Base-by-base conservation (phyloP, 2,888 invertebrate species). In the Branchipolynoe longqiensis region DNA sequence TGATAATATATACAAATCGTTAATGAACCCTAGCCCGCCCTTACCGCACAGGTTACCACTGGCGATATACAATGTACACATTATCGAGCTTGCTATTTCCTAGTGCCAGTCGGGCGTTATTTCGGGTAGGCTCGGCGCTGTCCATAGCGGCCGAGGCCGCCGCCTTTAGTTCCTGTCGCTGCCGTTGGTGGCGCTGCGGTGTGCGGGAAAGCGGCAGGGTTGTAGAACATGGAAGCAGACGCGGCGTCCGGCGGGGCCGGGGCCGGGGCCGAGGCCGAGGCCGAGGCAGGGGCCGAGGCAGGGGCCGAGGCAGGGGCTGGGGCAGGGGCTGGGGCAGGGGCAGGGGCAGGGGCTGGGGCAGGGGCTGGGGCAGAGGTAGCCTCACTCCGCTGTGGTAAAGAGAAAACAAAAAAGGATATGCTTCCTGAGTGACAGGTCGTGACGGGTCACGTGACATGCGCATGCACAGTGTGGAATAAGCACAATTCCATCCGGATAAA, bases 81-180 rank as follows among this genome's bases (percentile, higher is more conserved):
- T 74, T 74, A n/a, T 48, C 4, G 18, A 40, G 48, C 12, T 14
- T 48, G 48, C 48, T 3, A 41, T 48, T 78, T 1, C n/a, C 78
- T 78, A 78, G 78, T 1, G 1, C 28, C 12, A 0, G 1, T 18
- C 6, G 1, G 25, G 41, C n/a, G 83, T 82, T 85, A 87, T 81
- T 87, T 87, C 14, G 87, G 87, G 58, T 87, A 87, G 36, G 84
- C 69, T 8, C 87, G 78, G 6, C 87, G 74, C 36, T 87, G 87
- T 36, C 87, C 87, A 54, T 87, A 87, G n/a, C 84, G 31, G n/a
- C 38, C 33, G 22, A 73, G 59, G 18, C 62, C 59, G 31, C 48
- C 22, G 56, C 28, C n/a, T n/a, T n/a, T 38, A 62, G 28, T 25
- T 38, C 64, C 62, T 14, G 84, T 2, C n/a, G 62, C 4, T 0